phyloP scores from a whole-genome alignment of 2,113 vertebrate species.

The Neolamprologus fasciatus region DNA sequence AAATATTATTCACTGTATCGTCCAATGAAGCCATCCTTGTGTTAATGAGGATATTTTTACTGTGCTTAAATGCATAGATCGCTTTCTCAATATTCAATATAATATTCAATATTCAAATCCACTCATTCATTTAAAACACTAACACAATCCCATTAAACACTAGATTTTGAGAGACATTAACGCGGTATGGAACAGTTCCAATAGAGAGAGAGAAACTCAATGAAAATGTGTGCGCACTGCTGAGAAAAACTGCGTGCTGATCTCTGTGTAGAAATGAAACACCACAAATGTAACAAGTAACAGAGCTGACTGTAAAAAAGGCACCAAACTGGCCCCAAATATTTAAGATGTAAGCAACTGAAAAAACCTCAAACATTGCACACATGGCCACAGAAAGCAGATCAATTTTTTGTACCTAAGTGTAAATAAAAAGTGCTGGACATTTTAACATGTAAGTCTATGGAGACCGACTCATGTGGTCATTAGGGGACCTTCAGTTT shows the following conservation, averaged over 20 bases:
- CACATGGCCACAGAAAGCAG: neutral
- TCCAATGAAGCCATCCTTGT: neutral
- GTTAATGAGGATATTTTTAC: neutral
- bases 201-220: neutral
- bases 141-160: neutral
- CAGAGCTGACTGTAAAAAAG: neutral
- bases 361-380: neutral
- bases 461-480: neutral
- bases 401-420: neutral
- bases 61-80: neutral
- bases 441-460: neutral
- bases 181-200: neutral
- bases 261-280: neutral
- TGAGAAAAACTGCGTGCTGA: neutral
- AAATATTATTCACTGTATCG: neutral
- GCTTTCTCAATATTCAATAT: neutral
- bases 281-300: accelerated
- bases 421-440: neutral
- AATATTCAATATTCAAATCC: neutral
- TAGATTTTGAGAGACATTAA: neutral
- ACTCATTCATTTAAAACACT: neutral
- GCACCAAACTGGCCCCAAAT: neutral
- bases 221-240: accelerated
- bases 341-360: neutral
- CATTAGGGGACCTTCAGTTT: neutral